Evolutionary conservation across 2,113 vertebrate species (phyloP).

Genomic region (Cyprinodon tularosa): DNA sequence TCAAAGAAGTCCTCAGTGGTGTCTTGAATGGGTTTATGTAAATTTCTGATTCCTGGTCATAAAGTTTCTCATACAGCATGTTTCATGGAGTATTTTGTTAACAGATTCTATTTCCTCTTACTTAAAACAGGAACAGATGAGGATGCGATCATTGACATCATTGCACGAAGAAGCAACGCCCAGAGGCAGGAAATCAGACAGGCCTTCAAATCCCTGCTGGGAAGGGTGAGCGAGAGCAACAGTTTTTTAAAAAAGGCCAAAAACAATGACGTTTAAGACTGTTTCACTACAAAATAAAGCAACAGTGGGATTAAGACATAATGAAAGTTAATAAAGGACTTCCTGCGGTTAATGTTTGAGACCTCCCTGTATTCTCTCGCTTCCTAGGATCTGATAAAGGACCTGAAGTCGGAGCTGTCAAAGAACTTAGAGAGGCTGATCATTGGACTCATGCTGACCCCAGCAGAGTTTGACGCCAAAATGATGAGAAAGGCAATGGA

Average conservation of each 20-base stretch:
- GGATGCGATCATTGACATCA: constrained; percentile 89
- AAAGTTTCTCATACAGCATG: not conserved
- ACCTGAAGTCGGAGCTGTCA: constrained; percentile 93
- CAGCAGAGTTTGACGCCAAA: constrained; percentile 93
- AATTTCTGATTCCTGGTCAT: not conserved
- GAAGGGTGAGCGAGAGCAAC: constrained; percentile 82
- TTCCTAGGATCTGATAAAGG: constrained; percentile 91
- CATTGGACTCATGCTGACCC: constrained; percentile 92
- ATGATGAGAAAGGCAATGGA: constrained; percentile 96
- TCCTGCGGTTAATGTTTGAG: not conserved
- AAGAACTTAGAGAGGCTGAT: constrained; percentile 91
- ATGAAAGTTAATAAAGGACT: not conserved
- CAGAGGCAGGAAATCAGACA: constrained; percentile 93
- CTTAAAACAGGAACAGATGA: constrained; percentile 88
- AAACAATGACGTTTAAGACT: not conserved
- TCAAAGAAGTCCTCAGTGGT: not conserved
- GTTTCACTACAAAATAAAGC: not conserved
- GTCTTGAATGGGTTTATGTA: not conserved
- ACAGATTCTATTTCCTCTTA: not conserved
- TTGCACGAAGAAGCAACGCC: constrained; percentile 86
- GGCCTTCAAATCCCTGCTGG: constrained; percentile 92
- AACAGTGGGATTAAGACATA: not conserved
- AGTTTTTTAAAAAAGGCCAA: not conserved
- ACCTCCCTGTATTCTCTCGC: not conserved
- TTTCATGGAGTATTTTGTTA: not conserved